A percentile compares a stretch with the other conserved stretches of the same genome.
Evolutionary conservation across 2,113 vertebrate species (phyloP).

Genomic region (Gyps fulvus): DNA sequence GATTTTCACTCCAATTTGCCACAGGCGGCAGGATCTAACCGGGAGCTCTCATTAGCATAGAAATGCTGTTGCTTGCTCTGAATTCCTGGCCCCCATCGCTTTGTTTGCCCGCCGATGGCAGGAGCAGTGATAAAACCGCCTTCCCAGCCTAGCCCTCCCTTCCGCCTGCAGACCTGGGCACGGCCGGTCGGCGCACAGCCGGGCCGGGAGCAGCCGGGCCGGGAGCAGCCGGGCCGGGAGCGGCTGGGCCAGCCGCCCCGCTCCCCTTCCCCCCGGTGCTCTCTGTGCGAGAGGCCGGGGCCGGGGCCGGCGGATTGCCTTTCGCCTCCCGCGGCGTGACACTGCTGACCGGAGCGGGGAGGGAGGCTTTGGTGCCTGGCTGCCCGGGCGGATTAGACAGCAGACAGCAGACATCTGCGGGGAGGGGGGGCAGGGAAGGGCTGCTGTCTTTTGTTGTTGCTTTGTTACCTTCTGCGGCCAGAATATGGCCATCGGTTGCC

Average conservation of each 20-base stretch:
- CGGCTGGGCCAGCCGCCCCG: background rate
- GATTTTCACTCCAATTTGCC: conserved; percentile 25
- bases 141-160: background rate
- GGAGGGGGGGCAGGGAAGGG: background rate
- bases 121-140: background rate
- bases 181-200: too few relatives aligned
- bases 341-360: background rate
- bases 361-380: background rate
- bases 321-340: background rate
- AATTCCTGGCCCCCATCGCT: conserved; percentile 5
- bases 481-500: fast-evolving
- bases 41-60: conserved; percentile 39
- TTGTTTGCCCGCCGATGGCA: conserved; percentile 11
- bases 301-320: background rate
- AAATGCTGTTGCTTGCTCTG: background rate
- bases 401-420: background rate
- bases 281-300: background rate
- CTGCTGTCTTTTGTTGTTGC: background rate
- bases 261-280: background rate
- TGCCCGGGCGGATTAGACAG: background rate
- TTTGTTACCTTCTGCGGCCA: background rate
- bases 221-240: background rate
- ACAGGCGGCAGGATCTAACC: background rate
- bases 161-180: background rate
- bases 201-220: background rate